Percentiles rank a stretch among this genome's conserved stretches.
These are phyloP conservation scores for Bibio marci DNA, from an alignment of 2,888 invertebrate genomes.

Conservation along the genomic window DNA sequence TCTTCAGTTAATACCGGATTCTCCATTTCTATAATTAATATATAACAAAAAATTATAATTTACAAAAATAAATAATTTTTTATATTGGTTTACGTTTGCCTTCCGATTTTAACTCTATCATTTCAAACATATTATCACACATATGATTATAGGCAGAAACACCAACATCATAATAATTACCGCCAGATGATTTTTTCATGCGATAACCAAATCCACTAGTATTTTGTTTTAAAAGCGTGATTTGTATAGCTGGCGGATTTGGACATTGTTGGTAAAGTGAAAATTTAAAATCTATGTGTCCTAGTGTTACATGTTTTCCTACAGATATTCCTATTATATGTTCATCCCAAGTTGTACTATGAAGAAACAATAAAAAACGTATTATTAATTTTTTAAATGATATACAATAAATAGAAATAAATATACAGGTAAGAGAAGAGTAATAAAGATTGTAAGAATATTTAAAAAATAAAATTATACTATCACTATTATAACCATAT, in stretches of 20 bases:
- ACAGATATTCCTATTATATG: constrained; percentile 79
- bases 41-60: constrained; percentile 15
- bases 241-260: constrained; percentile 62
- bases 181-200: constrained; percentile 31
- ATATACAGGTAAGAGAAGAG: too few species aligned
- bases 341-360: constrained; percentile 74
- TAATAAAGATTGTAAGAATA: too few species aligned
- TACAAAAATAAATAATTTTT: background rate
- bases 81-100: too few species aligned
- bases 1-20: constrained; percentile 66
- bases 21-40: constrained; percentile 30
- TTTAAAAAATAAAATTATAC: too few species aligned
- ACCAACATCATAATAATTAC: too few species aligned
- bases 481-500: too few species aligned
- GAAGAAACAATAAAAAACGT: constrained; percentile 6
- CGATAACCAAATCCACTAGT: constrained; percentile 46
- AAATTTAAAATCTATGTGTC: constrained; percentile 83
- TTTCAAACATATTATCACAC: constrained; percentile 13
- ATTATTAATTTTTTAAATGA: too few species aligned
- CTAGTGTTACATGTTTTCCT: constrained; percentile 58
- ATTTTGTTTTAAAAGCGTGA: constrained; percentile 50
- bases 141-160: constrained; percentile 29
- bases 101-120: constrained; percentile 6
- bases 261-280: constrained; percentile 61
- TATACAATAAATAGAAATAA: too few species aligned